Conservation (phyloP, 2,797 vertebrate species). For the Falco peregrinus region DNA sequence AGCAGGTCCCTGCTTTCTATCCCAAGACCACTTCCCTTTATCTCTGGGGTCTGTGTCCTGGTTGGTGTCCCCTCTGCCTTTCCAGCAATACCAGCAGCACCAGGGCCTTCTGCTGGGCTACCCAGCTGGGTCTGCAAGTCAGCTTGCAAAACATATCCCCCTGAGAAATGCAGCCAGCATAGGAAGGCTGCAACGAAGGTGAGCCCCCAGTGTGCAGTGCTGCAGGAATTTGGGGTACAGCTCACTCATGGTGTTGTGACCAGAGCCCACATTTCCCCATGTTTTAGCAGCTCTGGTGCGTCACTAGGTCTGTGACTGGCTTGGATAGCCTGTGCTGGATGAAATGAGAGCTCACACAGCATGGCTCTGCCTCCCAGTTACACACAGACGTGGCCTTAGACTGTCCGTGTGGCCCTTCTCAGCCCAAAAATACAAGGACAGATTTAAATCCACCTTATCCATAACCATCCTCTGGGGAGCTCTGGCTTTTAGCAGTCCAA, state of each 20-base stretch:
- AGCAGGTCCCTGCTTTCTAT: neutral
- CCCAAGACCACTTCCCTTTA: neutral
- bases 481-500: neutral
- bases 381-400: neutral
- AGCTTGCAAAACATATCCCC: neutral
- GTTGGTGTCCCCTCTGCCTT: neutral
- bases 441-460: neutral
- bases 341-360: neutral
- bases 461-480: neutral
- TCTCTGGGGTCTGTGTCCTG: neutral
- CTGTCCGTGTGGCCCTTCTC: neutral
- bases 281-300: neutral
- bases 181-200: neutral
- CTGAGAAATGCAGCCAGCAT: neutral
- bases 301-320: neutral
- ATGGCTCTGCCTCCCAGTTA: neutral
- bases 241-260: neutral
- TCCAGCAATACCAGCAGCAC: neutral
- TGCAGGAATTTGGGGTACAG: neutral
- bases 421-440: neutral
- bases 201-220: accelerated
- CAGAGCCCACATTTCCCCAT: neutral
- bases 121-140: neutral
- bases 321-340: neutral
- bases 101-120: neutral